phyloP scores from a whole-genome alignment of 2,888 invertebrate species.

The Agriopis leucophaearia region DNA sequence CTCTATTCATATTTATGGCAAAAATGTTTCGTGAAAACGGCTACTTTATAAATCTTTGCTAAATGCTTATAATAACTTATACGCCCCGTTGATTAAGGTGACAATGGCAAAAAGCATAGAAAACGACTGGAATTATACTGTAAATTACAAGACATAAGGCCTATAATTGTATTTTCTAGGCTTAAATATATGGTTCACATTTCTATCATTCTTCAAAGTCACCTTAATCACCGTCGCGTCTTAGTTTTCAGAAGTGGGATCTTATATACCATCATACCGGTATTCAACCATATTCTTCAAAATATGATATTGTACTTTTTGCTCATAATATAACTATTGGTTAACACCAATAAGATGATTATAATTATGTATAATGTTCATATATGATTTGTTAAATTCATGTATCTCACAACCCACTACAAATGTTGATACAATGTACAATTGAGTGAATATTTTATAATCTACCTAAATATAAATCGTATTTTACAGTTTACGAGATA shows the following conservation, averaged over 20 bases:
- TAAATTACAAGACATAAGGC: background rate
- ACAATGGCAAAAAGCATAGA: background rate
- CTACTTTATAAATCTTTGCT: slow-evolving; percentile 42
- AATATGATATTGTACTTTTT: slow-evolving; percentile 41
- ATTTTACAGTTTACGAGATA: slow-evolving; percentile 66
- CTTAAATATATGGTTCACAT: slow-evolving; percentile 7
- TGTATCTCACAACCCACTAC: slow-evolving; percentile 60
- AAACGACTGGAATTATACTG: background rate
- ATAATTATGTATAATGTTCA: background rate
- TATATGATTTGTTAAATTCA: slow-evolving; percentile 51
- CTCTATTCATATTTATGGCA: slow-evolving; percentile 39
- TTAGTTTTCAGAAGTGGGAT: slow-evolving; percentile 4
- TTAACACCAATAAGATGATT: too few species aligned
- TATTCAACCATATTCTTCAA: slow-evolving; percentile 16
- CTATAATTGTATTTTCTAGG: slow-evolving; percentile 11
- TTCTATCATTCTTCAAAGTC: too few species aligned
- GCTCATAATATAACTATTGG: slow-evolving; percentile 1
- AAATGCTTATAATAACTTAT: background rate
- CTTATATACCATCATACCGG: background rate
- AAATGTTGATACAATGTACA: slow-evolving; percentile 47
- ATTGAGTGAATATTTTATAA: slow-evolving; percentile 36
- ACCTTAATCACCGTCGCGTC: background rate
- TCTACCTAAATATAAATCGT: slow-evolving; percentile 33
- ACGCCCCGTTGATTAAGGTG: background rate
- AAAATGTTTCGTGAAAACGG: slow-evolving; percentile 31